Evolutionary conservation across 2,113 vertebrate genomes (phyloP).

Genomic region (Leptocoma aspasia): DNA sequence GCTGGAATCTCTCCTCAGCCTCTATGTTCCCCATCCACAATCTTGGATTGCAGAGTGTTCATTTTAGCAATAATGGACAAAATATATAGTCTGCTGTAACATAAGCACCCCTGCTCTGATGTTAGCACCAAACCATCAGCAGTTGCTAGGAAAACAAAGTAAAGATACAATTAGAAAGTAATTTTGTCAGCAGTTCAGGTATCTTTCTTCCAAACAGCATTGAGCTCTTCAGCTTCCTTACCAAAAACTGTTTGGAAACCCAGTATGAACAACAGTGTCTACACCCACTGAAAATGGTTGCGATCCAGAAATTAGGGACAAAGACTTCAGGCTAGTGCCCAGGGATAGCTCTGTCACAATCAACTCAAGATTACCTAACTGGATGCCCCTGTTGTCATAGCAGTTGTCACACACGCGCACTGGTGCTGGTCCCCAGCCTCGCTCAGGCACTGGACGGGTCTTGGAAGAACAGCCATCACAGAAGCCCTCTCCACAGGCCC

Average conservation of each 20-base stretch:
- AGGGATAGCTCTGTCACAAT: background rate
- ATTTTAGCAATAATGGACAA: background rate
- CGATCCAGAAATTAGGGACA: background rate
- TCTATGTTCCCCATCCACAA: background rate
- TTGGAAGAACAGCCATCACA: conserved; percentile 93
- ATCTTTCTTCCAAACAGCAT: background rate
- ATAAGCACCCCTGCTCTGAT: background rate
- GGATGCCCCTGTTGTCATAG: conserved; percentile 83
- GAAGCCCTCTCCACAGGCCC: conserved; percentile 96
- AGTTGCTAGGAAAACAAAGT: background rate
- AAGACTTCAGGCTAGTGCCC: background rate
- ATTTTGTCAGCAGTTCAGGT: background rate
- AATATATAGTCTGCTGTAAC: background rate
- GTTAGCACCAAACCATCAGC: background rate
- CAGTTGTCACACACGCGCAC: conserved; percentile 94
- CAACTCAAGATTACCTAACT: conserved; percentile 76
- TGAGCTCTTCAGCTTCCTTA: background rate
- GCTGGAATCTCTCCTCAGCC: background rate
- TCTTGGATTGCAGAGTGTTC: background rate
- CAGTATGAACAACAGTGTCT: background rate
- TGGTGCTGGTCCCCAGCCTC: conserved; percentile 92
- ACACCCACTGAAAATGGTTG: background rate
- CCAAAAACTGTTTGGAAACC: background rate
- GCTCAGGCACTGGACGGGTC: conserved; percentile 89
- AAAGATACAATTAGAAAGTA: background rate